A percentile compares a stretch with the other conserved stretches of the same genome.
Evolutionary conservation across 1,140 invertebrate genomes (phyloP).

Genomic region (Orius insidiosus): DNA sequence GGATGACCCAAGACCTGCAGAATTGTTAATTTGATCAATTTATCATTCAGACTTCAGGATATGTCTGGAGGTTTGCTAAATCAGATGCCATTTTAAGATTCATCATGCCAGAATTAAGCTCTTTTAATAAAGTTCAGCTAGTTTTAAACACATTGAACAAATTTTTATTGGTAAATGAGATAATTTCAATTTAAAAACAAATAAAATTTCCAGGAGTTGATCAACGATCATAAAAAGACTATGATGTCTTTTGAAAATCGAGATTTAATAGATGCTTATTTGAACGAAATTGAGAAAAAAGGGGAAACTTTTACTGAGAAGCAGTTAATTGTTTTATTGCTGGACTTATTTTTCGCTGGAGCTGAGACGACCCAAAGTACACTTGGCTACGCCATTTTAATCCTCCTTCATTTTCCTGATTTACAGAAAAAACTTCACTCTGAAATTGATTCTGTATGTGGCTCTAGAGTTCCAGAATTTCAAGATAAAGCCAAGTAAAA

Average conservation of each 20-base stretch:
- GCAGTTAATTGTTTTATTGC: constrained; percentile 42
- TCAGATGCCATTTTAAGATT: constrained; percentile 42
- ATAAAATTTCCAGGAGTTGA: constrained; percentile 29
- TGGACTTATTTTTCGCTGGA: constrained; percentile 53
- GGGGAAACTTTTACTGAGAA: constrained; percentile 31
- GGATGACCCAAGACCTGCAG: constrained; percentile 30
- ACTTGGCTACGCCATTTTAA: constrained; percentile 39
- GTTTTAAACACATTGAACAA: constrained; percentile 22
- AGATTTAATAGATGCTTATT: constrained; percentile 52
- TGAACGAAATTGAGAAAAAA: constrained; percentile 32
- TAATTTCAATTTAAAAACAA: no score
- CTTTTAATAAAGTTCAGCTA: constrained; percentile 34
- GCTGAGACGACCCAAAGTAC: constrained; percentile 50
- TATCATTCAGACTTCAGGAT: constrained; percentile 38
- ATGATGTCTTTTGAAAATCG: constrained; percentile 30
- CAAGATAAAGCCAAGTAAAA: constrained; percentile 5
- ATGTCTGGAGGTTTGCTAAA: constrained; percentile 47
- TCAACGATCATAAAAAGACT: constrained; percentile 35
- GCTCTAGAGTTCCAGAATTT: not conserved
- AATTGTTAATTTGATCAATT: constrained; percentile 35
- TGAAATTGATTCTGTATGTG: constrained; percentile 40
- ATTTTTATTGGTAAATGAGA: constrained; percentile 2
- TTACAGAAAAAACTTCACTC: constrained; percentile 43
- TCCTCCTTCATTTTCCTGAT: constrained; percentile 42
- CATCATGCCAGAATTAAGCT: constrained; percentile 35